These are phyloP conservation scores for Phenganax subtilis DNA, from an alignment of 92 coral and sea anemone genomes.

Conservation along the genomic window DNA sequence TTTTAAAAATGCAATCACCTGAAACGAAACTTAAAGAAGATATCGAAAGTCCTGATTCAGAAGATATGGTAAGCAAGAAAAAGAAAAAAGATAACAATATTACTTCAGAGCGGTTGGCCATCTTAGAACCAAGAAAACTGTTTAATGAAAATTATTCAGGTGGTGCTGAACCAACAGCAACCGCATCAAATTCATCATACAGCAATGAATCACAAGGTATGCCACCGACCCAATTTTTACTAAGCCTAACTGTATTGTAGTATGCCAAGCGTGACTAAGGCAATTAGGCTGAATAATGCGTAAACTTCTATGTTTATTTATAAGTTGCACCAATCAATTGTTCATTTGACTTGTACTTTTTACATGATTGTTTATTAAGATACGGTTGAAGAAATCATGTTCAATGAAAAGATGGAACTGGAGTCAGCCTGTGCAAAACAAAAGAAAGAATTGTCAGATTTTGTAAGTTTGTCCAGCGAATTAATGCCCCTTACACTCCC, in stretches of 20 bases:
- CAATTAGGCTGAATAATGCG: no score
- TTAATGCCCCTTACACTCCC: slow-evolving; percentile 5
- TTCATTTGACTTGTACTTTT: no score
- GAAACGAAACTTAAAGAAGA: neutral
- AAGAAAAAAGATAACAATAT: neutral
- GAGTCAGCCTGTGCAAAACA: neutral
- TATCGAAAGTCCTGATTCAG: slow-evolving; percentile 16
- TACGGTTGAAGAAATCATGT: slow-evolving; percentile 7
- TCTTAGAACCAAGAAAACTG: slow-evolving; percentile 3
- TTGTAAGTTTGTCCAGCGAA: neutral
- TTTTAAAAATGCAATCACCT: slow-evolving; percentile 7
- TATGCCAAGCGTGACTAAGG: no score
- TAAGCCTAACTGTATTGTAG: no score
- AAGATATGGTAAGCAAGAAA: neutral
- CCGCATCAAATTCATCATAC: no score
- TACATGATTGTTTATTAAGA: neutral
- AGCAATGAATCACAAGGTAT: no score
- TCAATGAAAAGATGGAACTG: neutral
- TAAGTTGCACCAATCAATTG: no score
- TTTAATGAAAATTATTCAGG: neutral
- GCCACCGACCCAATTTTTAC: no score
- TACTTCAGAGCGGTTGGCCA: neutral
- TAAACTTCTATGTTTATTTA: no score
- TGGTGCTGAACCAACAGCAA: no score
- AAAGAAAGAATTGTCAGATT: slow-evolving; percentile 2